These are phyloP conservation scores for Drosophila ustulata DNA, from an alignment of 2,888 invertebrate species.

Conservation along the genomic window DNA sequence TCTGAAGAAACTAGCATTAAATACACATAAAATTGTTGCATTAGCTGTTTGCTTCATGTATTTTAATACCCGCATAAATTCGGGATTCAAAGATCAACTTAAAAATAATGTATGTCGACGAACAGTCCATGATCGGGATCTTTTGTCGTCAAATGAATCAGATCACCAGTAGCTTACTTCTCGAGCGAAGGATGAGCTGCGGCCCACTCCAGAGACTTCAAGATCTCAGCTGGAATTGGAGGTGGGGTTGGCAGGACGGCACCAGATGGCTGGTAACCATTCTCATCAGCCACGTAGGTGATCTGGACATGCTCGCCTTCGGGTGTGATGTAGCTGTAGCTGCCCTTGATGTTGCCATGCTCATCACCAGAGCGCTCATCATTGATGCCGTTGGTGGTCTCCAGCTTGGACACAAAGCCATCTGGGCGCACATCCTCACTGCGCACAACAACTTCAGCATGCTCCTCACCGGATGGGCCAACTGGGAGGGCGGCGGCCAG, in stretches of 20 bases:
- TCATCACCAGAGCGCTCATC: slow-evolving; percentile 42
- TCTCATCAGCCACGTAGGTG: slow-evolving; percentile 76
- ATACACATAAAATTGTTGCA: background rate
- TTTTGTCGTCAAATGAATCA: slow-evolving; percentile 9
- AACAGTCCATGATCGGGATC: slow-evolving; percentile 23
- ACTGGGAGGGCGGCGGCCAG: slow-evolving; percentile 51
- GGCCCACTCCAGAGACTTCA: slow-evolving; percentile 54
- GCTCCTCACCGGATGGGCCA: background rate
- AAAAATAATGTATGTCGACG: slow-evolving; percentile 19
- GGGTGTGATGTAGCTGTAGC: slow-evolving; percentile 65
- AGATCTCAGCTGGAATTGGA: slow-evolving; percentile 63
- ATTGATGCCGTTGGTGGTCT: background rate
- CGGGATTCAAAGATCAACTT: slow-evolving; percentile 24
- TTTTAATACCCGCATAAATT: slow-evolving; percentile 10
- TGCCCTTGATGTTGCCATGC: slow-evolving; percentile 72
- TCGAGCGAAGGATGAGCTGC: slow-evolving; percentile 43
- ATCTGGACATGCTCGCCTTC: slow-evolving; percentile 73
- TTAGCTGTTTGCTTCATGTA: slow-evolving; percentile 21
- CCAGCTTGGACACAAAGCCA: background rate
- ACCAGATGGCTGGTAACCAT: slow-evolving; percentile 74
- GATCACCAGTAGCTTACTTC: slow-evolving; percentile 30
- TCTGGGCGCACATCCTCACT: slow-evolving; percentile 38
- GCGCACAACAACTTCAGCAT: background rate
- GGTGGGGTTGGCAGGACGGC: slow-evolving; percentile 62
- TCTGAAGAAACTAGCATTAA: too few relatives aligned